A percentile compares a stretch with the other conserved stretches of the same genome.
Evolutionary conservation across 1,140 invertebrate species (phyloP).

Genomic region (Drosophila punjabiensis): DNA sequence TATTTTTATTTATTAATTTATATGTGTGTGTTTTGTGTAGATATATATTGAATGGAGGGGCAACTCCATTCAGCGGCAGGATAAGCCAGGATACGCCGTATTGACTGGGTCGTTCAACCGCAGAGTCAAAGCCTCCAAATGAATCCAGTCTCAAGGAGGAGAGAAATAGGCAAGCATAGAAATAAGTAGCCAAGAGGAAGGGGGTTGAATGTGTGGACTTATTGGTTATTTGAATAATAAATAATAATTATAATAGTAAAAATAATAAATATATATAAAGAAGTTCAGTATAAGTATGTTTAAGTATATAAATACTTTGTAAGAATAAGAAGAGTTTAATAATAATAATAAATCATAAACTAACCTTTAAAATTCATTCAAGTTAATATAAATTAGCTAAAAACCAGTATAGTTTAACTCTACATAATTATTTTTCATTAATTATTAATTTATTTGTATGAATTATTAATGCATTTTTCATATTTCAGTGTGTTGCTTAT

Average conservation of each 20-base stretch:
- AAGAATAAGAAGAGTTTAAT: too few species aligned
- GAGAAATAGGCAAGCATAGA: neutral
- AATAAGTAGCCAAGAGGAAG: neutral
- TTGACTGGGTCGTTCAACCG: constrained; percentile 37
- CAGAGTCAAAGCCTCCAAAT: constrained; percentile 22
- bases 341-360: too few species aligned
- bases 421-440: too few species aligned
- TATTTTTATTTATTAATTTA: neutral
- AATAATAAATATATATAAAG: neutral
- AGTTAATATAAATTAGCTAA: too few species aligned
- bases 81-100: constrained; percentile 13
- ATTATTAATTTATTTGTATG: too few species aligned
- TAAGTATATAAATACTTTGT: too few species aligned
- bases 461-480: too few species aligned
- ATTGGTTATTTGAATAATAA: neutral
- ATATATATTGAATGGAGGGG: neutral
- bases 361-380: too few species aligned
- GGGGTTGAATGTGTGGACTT: accelerated
- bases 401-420: too few species aligned
- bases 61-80: constrained; percentile 13
- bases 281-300: too few species aligned
- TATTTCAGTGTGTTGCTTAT: too few species aligned
- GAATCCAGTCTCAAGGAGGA: neutral
- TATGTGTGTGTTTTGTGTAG: too few species aligned
- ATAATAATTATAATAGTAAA: neutral